A percentile compares a stretch with the other conserved stretches of the same genome.
Conservation (phyloP, 2,797 vertebrate genomes). For the Falco cherrug region DNA sequence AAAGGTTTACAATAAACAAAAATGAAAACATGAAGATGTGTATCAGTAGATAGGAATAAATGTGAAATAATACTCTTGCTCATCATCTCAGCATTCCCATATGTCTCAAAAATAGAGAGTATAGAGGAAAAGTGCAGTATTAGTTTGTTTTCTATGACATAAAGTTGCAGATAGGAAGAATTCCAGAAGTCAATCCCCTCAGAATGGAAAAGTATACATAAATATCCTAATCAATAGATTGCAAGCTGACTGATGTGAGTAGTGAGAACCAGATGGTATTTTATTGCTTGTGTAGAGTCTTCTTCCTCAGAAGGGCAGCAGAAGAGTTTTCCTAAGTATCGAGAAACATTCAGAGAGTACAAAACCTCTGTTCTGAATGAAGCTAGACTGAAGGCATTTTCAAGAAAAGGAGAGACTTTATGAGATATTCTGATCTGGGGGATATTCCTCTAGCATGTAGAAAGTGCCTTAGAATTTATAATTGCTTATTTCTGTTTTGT, state of each 20-base stretch:
- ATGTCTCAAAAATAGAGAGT: background rate
- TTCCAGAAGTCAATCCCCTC: background rate
- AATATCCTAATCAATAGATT: background rate
- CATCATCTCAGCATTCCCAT: background rate
- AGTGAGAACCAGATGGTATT: background rate
- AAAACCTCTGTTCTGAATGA: background rate
- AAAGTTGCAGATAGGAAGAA: background rate
- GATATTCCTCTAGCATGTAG: background rate
- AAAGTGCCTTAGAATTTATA: background rate
- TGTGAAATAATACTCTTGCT: background rate
- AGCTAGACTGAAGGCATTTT: background rate
- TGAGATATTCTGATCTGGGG: background rate
- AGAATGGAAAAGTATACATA: background rate
- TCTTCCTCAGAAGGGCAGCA: background rate
- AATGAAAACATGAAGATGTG: background rate
- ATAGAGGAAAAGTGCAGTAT: background rate
- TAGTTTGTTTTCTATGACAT: background rate
- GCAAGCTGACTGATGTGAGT: background rate
- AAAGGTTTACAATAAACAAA: background rate
- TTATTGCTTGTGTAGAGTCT: background rate
- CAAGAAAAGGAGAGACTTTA: background rate
- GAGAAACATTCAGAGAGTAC: background rate
- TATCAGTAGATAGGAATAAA: background rate
- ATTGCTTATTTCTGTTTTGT: background rate
- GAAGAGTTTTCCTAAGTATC: background rate